These are phyloP conservation scores for Adoxophyes honmai DNA, from an alignment of 1,140 invertebrate genomes.

Conservation along the genomic window DNA sequence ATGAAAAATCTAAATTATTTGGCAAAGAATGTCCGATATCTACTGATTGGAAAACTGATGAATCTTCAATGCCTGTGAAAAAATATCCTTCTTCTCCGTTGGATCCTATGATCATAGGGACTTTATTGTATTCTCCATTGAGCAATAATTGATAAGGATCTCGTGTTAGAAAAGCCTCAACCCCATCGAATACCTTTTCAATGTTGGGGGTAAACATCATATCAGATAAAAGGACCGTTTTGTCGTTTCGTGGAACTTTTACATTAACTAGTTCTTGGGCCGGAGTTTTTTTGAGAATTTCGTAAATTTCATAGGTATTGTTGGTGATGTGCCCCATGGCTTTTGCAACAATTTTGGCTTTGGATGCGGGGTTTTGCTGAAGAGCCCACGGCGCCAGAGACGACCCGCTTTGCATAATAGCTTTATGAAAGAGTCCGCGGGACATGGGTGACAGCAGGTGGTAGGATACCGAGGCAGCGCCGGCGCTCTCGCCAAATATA, in stretches of 20 bases:
- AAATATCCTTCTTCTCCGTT: slow-evolving; percentile 52
- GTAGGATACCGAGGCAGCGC: slow-evolving; percentile 65
- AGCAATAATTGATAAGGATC: slow-evolving; percentile 37
- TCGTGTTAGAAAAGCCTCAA: slow-evolving; percentile 53
- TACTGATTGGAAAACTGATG: slow-evolving; percentile 36
- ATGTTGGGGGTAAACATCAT: slow-evolving; percentile 47
- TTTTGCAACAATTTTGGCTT: slow-evolving; percentile 49
- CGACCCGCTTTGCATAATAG: slow-evolving; percentile 77
- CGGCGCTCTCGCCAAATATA: slow-evolving; percentile 74
- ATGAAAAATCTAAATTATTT: slow-evolving; percentile 40
- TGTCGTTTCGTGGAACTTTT: slow-evolving; percentile 41
- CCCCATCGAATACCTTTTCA: slow-evolving; percentile 47
- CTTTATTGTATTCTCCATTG: slow-evolving; percentile 50
- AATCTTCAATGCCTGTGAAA: slow-evolving; percentile 40
- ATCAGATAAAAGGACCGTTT: slow-evolving; percentile 43
- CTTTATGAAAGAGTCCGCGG: slow-evolving; percentile 75
- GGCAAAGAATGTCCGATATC: slow-evolving; percentile 41
- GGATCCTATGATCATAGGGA: slow-evolving; percentile 52
- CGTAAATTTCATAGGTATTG: slow-evolving; percentile 45
- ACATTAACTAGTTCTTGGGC: slow-evolving; percentile 44
- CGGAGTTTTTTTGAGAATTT: slow-evolving; percentile 45
- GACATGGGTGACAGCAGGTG: slow-evolving; percentile 77
- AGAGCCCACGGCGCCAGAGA: slow-evolving; percentile 61
- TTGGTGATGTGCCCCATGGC: slow-evolving; percentile 39
- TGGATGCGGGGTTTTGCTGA: slow-evolving; percentile 41